Conservation (phyloP, 2,888 invertebrate species). For the Aleiodes leptofemur region DNA sequence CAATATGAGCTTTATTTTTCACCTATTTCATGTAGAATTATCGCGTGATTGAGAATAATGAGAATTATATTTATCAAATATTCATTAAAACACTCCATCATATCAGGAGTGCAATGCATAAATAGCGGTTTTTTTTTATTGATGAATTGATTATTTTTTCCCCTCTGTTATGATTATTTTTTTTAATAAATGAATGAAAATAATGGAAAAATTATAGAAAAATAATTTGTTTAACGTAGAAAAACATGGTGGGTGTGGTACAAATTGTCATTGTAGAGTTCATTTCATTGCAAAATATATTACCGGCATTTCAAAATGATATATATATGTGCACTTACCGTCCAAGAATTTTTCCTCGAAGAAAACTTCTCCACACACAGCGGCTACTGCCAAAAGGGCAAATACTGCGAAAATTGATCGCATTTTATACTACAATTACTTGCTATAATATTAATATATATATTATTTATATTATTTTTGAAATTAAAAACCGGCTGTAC, state of each 20-base stretch:
- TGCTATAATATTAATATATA: neutral
- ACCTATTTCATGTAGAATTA: neutral
- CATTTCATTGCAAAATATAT: constrained; percentile 30
- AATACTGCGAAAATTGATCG: constrained; percentile 78
- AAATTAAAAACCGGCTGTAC: neutral
- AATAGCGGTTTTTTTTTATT: neutral
- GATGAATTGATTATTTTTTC: constrained; percentile 8
- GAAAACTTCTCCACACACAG: constrained; percentile 83
- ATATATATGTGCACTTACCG: constrained; percentile 79
- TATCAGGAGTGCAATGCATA: neutral
- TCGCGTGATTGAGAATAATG: neutral
- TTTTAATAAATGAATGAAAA: neutral
- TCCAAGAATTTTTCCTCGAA: constrained; percentile 89
- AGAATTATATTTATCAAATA: neutral
- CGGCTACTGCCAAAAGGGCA: constrained; percentile 79
- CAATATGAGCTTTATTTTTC: too few species aligned
- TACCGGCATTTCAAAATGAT: constrained; percentile 38
- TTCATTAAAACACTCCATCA: neutral
- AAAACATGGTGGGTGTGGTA: constrained; percentile 19
- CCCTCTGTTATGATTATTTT: neutral
- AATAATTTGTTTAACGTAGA: neutral
- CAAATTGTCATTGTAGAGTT: constrained; percentile 41
- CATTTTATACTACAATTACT: constrained; percentile 69
- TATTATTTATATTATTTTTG: neutral
- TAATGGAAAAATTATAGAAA: neutral